phyloP scores from a whole-genome alignment of 2,888 invertebrate species.

The Polyploca ridens region DNA sequence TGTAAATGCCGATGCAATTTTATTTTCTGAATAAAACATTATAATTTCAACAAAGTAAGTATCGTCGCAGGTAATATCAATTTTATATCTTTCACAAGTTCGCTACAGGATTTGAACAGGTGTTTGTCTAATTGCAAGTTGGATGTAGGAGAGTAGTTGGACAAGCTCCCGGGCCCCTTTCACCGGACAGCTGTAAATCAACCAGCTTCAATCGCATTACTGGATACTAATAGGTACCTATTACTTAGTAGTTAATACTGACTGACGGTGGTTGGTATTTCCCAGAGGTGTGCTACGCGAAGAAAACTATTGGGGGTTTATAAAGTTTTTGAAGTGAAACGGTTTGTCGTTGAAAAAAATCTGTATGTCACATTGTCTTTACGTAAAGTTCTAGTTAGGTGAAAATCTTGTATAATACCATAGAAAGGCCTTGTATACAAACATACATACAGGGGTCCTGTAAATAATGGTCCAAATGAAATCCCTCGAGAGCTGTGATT shows the following conservation, averaged over 20 bases:
- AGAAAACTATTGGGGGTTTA: no score
- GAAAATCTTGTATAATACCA: no score
- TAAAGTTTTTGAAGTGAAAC: no score
- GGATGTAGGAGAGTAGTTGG: slow-evolving; percentile 47
- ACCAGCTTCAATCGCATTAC: slow-evolving; percentile 19
- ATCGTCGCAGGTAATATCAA: background rate
- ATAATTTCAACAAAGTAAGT: background rate
- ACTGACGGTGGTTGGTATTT: background rate
- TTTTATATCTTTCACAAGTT: slow-evolving; percentile 15
- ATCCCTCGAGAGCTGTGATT: no score
- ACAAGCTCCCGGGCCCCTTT: slow-evolving; percentile 55
- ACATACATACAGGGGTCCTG: no score
- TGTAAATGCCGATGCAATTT: no score
- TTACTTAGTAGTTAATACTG: background rate
- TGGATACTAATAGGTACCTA: slow-evolving; percentile 23
- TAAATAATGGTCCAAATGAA: no score
- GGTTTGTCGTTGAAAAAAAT: no score
- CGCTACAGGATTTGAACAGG: slow-evolving; percentile 30
- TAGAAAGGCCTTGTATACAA: no score
- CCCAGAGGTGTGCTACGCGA: background rate
- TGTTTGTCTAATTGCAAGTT: slow-evolving; percentile 48
- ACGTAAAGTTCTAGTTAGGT: no score
- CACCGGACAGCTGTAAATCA: slow-evolving; percentile 57
- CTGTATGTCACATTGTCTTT: no score
- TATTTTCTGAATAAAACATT: no score